Base-by-base conservation (phyloP, 2,888 invertebrate genomes). In the Platerodrilus igneus region DNA sequence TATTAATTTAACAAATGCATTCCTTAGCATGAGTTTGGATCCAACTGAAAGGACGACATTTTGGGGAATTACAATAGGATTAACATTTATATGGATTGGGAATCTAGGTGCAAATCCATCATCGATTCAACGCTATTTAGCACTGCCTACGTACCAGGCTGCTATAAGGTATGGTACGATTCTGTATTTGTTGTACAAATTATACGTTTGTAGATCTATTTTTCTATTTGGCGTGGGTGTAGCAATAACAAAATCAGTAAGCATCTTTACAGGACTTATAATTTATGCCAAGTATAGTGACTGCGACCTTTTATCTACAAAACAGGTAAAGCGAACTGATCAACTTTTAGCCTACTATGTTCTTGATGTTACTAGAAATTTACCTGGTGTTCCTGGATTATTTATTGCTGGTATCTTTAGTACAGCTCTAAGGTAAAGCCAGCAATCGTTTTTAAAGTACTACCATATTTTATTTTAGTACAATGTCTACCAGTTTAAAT, bases 391-490 rank as follows among this genome's bases (percentile, higher is more conserved):
- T 29, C 78, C 83, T 13, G 86, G 86, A 3, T 70, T 86, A 22
- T 86, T 87, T 53, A 75, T 85, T 3, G 83, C 86, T 15, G 80
- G 85, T 14, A 73, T 86, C 21, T 83, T 86, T 51, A 81, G 82
- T 56, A 83, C 86, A 0, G 83, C 83, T 1, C 71, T 86, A 14
- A 79, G 76, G 75, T 75, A 60, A 36, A 17, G n/a, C n/a, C n/a
- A n/a, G n/a, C n/a, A n/a, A 18, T 30, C 5, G 9, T 16, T 21
- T 27, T 20, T 28, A 11, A 19, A 19, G 7, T 5, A 10, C 9
- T 30, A 20, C 6, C 6, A 14, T 13, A 20, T 16, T 17, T 15
- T n/a, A 15, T 67, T 67, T 30, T 62, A 77, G 79, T 15, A 77
- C 78, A 33, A 76, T 79, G 61, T 78, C 78, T 9, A 73, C 78